phyloP scores from a whole-genome alignment of 2,888 invertebrate genomes.

The Diploptera punctata region DNA sequence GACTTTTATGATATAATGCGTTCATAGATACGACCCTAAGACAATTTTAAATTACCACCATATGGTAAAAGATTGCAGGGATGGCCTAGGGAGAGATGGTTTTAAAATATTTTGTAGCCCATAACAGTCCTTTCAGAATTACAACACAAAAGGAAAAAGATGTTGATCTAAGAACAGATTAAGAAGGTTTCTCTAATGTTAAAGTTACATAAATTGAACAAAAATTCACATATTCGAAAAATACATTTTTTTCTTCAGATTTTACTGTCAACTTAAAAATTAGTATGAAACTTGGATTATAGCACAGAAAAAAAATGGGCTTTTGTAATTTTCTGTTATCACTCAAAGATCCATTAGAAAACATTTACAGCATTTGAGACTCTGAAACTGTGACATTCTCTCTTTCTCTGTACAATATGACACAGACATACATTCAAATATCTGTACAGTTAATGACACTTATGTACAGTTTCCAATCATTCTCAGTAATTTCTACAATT shows the following conservation, averaged over 20 bases:
- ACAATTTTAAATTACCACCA: no score
- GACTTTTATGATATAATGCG: no score
- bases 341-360: slow-evolving; percentile 25
- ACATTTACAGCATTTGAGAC: slow-evolving; percentile 22
- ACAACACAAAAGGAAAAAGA: no score
- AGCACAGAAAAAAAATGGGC: slow-evolving; percentile 24
- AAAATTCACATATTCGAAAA: slow-evolving; percentile 25
- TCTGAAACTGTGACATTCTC: not conserved
- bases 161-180: no score
- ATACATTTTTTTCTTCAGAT: slow-evolving; percentile 24
- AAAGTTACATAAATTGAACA: not conserved
- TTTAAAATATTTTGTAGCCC: no score
- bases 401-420: slow-evolving; percentile 9
- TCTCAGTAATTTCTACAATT: slow-evolving; percentile 1
- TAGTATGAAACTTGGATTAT: slow-evolving; percentile 31
- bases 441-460: slow-evolving; percentile 21
- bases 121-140: no score
- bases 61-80: no score
- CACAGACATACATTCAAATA: not conserved
- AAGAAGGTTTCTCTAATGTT: no score
- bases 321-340: slow-evolving; percentile 15
- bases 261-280: slow-evolving; percentile 34
- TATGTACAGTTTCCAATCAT: slow-evolving; percentile 5
- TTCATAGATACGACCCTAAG: no score
- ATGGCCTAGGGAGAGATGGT: no score